Evolutionary conservation across 2,888 invertebrate genomes (phyloP), one percentile per base, ranked within the genome.

Genomic region (Yponomeuta sedellus): DNA sequence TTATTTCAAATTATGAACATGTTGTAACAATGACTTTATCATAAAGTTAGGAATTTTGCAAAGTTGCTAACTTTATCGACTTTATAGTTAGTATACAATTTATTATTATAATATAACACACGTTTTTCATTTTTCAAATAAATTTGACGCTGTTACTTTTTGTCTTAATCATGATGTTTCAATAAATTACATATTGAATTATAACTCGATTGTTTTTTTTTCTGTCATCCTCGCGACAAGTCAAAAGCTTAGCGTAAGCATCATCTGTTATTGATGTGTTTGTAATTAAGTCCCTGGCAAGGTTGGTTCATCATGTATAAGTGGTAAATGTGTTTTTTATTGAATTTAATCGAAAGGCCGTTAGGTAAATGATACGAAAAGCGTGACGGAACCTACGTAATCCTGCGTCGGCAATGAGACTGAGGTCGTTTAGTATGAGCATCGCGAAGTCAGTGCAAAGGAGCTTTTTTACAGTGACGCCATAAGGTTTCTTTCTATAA

Each of bases 141-240:
- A 81, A 78, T 85, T 86, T 85, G 83, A 86, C 79, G 83, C 82
- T 85, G 86, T 90, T 89, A 86, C 78, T 82, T 86, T 77, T 85
- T 83, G 77, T 83, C 82, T 77, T 83, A 85, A 88, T 90, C 86
- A 88, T 86, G 85, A 85, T 83, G 86, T 86, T 88, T 85, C 82
- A 89, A 88, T 90, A 89, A 90, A 85, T 83, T 87, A 78, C 80
- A 81, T 83, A 67, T 57, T 65, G 65, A 64, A 57, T 57, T 19
- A 20, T 66, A 57, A 58, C 22, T 22, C 4, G 34, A 12, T 28
- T 20, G 61, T 66, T 66, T 66, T 44, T 66, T 66, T 64, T n/a
- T 10, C 3, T 39, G 19, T 40, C 11, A n/a, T 40, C 25, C 4
- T 62, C 19, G 12, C 19, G 25, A n/a, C 20, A 67, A 68, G 63